Evolutionary conservation across 2,113 vertebrate species (phyloP).

Genomic region (Hemicordylus capensis): DNA sequence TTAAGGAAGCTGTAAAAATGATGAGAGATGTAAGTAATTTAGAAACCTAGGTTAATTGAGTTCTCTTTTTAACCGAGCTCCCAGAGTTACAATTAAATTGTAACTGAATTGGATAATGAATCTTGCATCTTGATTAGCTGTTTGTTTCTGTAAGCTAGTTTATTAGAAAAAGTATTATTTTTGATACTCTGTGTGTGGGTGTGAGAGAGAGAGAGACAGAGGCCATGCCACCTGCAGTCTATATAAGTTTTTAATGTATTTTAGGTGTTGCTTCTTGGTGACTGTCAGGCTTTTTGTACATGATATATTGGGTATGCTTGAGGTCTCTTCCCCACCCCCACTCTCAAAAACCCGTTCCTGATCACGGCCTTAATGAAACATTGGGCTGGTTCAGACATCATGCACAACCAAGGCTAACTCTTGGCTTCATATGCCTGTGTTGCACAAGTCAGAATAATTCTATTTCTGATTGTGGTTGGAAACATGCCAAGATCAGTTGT

Average conservation of each 20-base stretch:
- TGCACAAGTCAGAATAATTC: no score
- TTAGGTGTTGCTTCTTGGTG: background rate
- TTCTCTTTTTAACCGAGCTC: background rate
- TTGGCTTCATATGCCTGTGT: no score
- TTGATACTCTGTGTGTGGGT: background rate
- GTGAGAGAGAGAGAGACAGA: background rate
- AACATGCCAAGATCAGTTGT: no score
- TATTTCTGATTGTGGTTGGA: no score
- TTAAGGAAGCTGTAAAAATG: slow-evolving; percentile 98
- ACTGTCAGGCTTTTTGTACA: background rate
- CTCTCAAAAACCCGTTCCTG: background rate
- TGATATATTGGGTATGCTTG: background rate
- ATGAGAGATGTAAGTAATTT: slow-evolving; percentile 96
- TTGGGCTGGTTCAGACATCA: no score
- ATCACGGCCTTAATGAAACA: background rate
- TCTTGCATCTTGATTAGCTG: background rate
- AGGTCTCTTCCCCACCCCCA: background rate
- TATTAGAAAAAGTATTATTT: background rate
- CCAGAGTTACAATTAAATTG: background rate
- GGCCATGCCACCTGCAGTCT: background rate
- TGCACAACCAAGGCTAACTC: no score
- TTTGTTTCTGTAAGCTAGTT: background rate
- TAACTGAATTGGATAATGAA: background rate
- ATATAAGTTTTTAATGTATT: background rate
- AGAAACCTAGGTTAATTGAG: background rate